Percentiles rank a stretch among this genome's conserved stretches.
Evolutionary conservation across 2,113 vertebrate genomes (phyloP).

Genomic region (Apus apus): DNA sequence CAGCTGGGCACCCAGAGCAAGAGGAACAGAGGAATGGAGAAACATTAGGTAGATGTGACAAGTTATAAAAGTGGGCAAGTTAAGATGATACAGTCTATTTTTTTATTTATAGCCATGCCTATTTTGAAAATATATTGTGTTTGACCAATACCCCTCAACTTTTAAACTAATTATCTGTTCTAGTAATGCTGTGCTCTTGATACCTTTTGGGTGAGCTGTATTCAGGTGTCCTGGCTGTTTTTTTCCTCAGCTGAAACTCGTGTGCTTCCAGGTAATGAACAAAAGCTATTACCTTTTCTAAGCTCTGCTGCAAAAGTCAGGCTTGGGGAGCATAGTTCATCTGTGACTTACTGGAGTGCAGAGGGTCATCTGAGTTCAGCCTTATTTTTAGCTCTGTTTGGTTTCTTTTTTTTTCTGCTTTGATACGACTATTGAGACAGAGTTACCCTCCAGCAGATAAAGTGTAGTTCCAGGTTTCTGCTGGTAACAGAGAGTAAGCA

Average conservation of each 20-base stretch:
- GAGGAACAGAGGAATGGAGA: neutral
- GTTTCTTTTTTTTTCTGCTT: neutral
- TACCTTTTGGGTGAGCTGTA: neutral
- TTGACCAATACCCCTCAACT: neutral
- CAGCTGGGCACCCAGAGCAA: fast-evolving
- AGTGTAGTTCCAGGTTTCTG: neutral
- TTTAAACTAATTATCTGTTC: neutral
- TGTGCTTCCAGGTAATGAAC: neutral
- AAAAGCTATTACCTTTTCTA: neutral
- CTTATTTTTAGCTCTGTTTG: slow-evolving; percentile 54
- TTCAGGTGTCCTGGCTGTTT: neutral
- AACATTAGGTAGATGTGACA: neutral
- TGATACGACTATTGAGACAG: neutral
- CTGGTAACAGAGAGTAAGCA: neutral
- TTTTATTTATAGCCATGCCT: neutral
- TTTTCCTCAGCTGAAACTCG: neutral
- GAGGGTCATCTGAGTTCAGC: slow-evolving; percentile 53
- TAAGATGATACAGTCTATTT: neutral
- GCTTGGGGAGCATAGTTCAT: slow-evolving; percentile 19
- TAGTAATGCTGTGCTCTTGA: neutral
- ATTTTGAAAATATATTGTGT: neutral
- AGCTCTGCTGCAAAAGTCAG: neutral
- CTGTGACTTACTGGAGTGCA: slow-evolving; percentile 29
- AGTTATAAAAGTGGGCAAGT: neutral
- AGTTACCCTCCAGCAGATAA: neutral